These are phyloP conservation scores for Pectinophora gossypiella DNA, from an alignment of 1,140 invertebrate species.

Conservation along the genomic window DNA sequence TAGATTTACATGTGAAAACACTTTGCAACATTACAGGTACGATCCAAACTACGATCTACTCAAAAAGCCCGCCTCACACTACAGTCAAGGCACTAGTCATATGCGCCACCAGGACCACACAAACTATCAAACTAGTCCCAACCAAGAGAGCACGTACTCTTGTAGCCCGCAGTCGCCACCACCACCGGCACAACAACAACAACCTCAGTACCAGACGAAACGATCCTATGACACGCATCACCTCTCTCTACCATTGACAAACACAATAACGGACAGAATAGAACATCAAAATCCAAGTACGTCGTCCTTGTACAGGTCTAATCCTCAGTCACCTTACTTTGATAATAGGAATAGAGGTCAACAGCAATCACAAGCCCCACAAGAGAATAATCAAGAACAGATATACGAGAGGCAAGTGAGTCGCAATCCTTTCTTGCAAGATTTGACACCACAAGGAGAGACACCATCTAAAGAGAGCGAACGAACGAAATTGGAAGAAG, in stretches of 20 bases:
- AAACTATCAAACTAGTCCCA: constrained; percentile 45
- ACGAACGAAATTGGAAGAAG: constrained; percentile 15
- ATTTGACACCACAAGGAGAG: constrained; percentile 32
- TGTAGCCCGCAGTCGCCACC: constrained; percentile 52
- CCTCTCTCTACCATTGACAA: constrained; percentile 61
- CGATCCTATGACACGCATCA: constrained; percentile 64
- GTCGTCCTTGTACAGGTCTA: constrained; percentile 43
- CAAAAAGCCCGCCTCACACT: constrained; percentile 69
- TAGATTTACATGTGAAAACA: too few species aligned
- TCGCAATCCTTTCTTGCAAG: constrained; percentile 60
- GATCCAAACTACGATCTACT: constrained; percentile 74
- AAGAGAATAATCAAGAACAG: constrained; percentile 42
- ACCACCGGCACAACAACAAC: constrained; percentile 17
- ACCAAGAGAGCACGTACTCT: constrained; percentile 51
- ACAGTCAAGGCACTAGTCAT: constrained; percentile 59
- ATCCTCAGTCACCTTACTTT: constrained; percentile 64
- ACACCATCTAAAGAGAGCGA: constrained; percentile 22
- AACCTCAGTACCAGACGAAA: constrained; percentile 46
- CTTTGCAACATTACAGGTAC: constrained; percentile 57
- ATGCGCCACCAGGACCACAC: constrained; percentile 52
- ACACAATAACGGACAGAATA: constrained; percentile 52
- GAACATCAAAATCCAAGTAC: constrained; percentile 54
- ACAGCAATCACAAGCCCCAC: constrained; percentile 41
- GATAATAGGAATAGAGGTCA: constrained; percentile 65
- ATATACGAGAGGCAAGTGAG: constrained; percentile 41